Evolutionary conservation across 2,888 invertebrate genomes (phyloP), one percentile per base, ranked within the genome.

Genomic region (Cabera pusaria): DNA sequence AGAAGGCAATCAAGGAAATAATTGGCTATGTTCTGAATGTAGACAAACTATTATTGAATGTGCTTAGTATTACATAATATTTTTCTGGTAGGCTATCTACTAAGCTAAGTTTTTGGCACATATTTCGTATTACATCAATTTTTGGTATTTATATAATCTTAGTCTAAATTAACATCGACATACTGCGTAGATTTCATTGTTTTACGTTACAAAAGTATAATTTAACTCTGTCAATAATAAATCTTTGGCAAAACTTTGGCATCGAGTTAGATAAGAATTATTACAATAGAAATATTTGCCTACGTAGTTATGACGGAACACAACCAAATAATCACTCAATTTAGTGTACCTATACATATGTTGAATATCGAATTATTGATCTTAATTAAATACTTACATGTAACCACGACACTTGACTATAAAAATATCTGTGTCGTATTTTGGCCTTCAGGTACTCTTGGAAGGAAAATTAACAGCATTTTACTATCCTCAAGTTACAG

Each of bases 281-380:
- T 49, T 46, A 44, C 42, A 51, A 59, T 72, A 72, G 61, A 72
- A 68, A 70, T 36, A 69, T 67, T 78, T 64, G 52, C 69, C 76
- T 77, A 78, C 61, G 59, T 64, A 74, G 72, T 79, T 77, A 77
- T 68, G 59, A 72, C 75, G 78, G 61, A 78, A 85, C 86, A 86
- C 86, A 87, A 86, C 86, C 85, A 76, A 85, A 79, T 78, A 75
- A 83, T 85, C 85, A 84, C 86, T 77, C 85, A 66, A 71, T 79
- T 81, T 77, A 76, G 79, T 80, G 73, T 48, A 35, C 33, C 27
- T 41, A 27, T 16, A 39, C 32, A 38, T 20, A 29, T 31, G 22
- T 17, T 36, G 25, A 31, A 29, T 39, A 39, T 35, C 21, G 35
- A 21, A 31, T 25, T 39, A 39, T 35, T 18, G 35, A 35, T 36